Evolutionary conservation across 2,797 vertebrate species (phyloP), one percentile per base, ranked within the genome.

Genomic region (Fringilla coelebs): DNA sequence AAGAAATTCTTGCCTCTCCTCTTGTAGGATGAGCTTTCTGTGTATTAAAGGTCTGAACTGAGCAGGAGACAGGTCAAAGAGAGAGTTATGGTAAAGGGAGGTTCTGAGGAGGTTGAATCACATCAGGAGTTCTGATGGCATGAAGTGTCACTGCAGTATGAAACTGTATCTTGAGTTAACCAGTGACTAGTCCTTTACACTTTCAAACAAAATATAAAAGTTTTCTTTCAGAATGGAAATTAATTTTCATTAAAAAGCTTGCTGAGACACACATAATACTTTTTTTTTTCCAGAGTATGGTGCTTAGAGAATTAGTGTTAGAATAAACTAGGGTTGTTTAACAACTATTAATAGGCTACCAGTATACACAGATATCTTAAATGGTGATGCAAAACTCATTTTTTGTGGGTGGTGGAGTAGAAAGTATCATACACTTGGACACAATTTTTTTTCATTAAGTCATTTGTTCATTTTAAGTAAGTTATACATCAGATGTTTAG

Each of bases 231-330:
- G 41, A 77, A 70, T 36, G 6, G 15, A 73, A 81, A 38, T 70
- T 3, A 26, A 31, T 55, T 87, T 38, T 51, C 12, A 29, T 68
- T 1, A 34, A 79, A 72, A 55, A 16, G 2, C 31, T 60, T 68
- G 38, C 13, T 4, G 11, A 68, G 41, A 26, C 11, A 43, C 14
- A 28, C 0, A 0, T 20, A 28, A 22, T 62, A 20, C 51, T 34
- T 45, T 24, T 40, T 48, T 34, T 49, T 77, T 29, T 45, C 22
- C 34, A 63, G 28, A 32, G 7, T 20, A 32, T 11, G 4, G 2
- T 61, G 20, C 31, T 28, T 51, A 12, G 1, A 54, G 43, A 71
- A 62, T 57, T 68, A 38, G 16, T 31, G 5, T 77, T 83, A 48
- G 8, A 58, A 20, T 57, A 68, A 65, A 24, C 24, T 22, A 68